Percentiles rank a stretch among this genome's conserved stretches.
Evolutionary conservation across 92 coral and sea anemone species (phyloP).

Genomic region (Ricordea florida): DNA sequence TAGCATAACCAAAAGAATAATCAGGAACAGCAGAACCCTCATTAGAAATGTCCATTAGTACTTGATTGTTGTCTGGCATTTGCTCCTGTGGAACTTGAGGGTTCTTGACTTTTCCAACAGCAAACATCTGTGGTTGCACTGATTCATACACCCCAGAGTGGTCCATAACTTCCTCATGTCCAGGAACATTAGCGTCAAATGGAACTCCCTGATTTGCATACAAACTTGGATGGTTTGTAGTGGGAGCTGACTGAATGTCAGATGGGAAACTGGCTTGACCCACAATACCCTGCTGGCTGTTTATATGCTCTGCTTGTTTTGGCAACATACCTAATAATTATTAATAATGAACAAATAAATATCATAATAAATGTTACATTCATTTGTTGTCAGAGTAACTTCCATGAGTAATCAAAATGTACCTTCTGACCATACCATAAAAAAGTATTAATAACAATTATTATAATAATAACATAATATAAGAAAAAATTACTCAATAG

Average conservation of each 20-base stretch:
- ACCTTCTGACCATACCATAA: too few relatives aligned
- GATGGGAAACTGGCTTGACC: constrained; percentile 6
- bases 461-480: too few relatives aligned
- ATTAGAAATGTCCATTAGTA: constrained; percentile 73
- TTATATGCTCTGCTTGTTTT: constrained; percentile 8
- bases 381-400: too few relatives aligned
- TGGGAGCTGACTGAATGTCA: too few relatives aligned
- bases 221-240: background rate
- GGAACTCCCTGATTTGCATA: constrained; percentile 12
- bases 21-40: constrained; percentile 22
- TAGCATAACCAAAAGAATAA: constrained; percentile 17
- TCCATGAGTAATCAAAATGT: too few relatives aligned
- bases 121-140: background rate
- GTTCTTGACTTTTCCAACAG: background rate
- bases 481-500: too few relatives aligned
- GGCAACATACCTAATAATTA: constrained; percentile 27
- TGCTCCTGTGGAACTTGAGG: constrained; percentile 18
- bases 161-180: constrained; percentile 42
- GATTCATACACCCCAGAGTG: constrained; percentile 24
- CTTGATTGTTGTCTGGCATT: constrained; percentile 33
- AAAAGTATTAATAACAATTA: too few relatives aligned
- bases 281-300: constrained; percentile 2
- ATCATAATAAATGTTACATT: too few relatives aligned
- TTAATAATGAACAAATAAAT: too few relatives aligned
- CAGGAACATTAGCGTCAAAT: constrained; percentile 8